phyloP scores from a whole-genome alignment of 2,888 invertebrate genomes.

The Meghimatium bilineatum region DNA sequence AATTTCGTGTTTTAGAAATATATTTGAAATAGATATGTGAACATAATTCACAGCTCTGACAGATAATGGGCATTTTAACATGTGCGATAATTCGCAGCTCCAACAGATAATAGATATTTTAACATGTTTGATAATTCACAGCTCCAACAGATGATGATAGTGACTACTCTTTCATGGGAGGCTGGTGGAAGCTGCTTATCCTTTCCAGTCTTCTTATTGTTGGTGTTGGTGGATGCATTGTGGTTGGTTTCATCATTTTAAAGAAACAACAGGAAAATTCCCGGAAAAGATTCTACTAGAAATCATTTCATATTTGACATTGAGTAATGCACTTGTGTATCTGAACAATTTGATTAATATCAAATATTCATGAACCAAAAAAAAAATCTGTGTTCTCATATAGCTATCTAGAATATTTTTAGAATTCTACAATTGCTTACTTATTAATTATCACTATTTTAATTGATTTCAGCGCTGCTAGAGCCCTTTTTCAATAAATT shows the following conservation, averaged over 20 bases:
- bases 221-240: constrained; percentile 87
- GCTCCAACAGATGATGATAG: constrained; percentile 86
- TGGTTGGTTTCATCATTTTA: constrained; percentile 93
- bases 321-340: neutral
- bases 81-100: too few relatives aligned
- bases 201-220: constrained; percentile 90
- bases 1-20: too few relatives aligned
- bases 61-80: too few relatives aligned
- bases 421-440: too few relatives aligned
- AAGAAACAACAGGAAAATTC: constrained; percentile 93
- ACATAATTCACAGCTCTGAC: too few relatives aligned
- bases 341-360: neutral
- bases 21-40: too few relatives aligned
- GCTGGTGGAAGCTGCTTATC: constrained; percentile 88
- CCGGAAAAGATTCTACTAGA: constrained; percentile 89
- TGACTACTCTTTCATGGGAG: constrained; percentile 74
- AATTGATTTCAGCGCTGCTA: too few relatives aligned
- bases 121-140: neutral
- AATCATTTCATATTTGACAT: neutral
- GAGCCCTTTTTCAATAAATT: too few relatives aligned
- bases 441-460: too few relatives aligned
- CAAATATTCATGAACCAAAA: neutral
- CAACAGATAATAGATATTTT: neutral
- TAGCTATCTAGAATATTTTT: too few relatives aligned
- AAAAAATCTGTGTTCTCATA: neutral